phyloP scores from a whole-genome alignment of 2,888 invertebrate genomes.

The Plebejus anna region DNA sequence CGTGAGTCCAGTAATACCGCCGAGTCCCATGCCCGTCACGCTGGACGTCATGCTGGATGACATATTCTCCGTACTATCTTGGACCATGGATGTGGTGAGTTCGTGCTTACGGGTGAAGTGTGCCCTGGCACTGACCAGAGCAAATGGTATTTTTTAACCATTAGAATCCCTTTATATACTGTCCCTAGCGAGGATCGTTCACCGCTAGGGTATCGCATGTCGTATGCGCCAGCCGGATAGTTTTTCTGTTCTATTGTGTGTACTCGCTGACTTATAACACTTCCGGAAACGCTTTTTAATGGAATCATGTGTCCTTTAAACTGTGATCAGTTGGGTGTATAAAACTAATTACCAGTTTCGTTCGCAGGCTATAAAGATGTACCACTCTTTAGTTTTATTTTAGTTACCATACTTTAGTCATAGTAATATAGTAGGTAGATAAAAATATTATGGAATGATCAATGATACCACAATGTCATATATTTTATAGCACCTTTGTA shows the following conservation, averaged over 20 bases:
- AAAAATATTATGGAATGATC: too few relatives aligned
- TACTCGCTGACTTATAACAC: slow-evolving; percentile 57
- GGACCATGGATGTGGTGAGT: slow-evolving; percentile 55
- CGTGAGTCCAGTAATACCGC: slow-evolving; percentile 69
- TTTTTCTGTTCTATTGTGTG: slow-evolving; percentile 58
- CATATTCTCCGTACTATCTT: slow-evolving; percentile 75
- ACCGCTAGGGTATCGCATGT: slow-evolving; percentile 63
- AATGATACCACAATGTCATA: too few relatives aligned
- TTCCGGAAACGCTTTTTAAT: slow-evolving; percentile 29
- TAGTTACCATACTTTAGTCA: too few relatives aligned
- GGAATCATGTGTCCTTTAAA: slow-evolving; percentile 17
- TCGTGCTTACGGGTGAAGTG: slow-evolving; percentile 53
- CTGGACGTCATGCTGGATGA: slow-evolving; percentile 76
- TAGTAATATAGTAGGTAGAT: too few relatives aligned
- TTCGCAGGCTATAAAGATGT: not conserved
- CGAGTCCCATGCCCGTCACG: slow-evolving; percentile 76
- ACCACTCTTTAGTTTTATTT: not conserved
- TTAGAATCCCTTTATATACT: slow-evolving; percentile 57
- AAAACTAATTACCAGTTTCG: not conserved
- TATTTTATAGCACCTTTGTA: too few relatives aligned
- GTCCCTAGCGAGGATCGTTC: slow-evolving; percentile 53
- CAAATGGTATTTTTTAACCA: slow-evolving; percentile 57
- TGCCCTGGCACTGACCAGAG: slow-evolving; percentile 70
- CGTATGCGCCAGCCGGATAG: slow-evolving; percentile 57
- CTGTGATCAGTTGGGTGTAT: not conserved